Percentiles rank a stretch among this genome's conserved stretches.
phyloP scores from a whole-genome alignment of 1,140 invertebrate genomes.

The Helicoverpa armigera region DNA sequence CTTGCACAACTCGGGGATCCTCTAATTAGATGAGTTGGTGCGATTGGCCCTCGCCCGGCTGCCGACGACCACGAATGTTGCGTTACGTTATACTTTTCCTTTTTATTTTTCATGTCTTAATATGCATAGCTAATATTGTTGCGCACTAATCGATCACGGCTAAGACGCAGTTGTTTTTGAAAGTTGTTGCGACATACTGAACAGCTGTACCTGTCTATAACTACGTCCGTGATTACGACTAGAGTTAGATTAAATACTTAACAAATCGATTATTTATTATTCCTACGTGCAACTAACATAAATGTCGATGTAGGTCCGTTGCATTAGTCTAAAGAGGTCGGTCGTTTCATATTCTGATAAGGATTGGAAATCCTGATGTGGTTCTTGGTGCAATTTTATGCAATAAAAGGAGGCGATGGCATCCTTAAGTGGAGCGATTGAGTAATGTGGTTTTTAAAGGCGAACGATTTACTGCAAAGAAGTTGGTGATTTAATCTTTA shows the following conservation, averaged over 20 bases:
- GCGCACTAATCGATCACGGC: constrained; percentile 42
- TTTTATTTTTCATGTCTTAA: constrained; percentile 44
- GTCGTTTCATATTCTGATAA: constrained; percentile 26
- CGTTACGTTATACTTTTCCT: constrained; percentile 46
- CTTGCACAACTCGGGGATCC: constrained; percentile 60
- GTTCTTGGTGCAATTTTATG: constrained; percentile 25
- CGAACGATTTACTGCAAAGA: not conserved
- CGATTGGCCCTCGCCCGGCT: constrained; percentile 51
- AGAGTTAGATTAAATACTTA: constrained; percentile 26
- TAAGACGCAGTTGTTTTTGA: constrained; percentile 31
- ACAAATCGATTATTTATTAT: constrained; percentile 15
- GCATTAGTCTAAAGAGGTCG: constrained; percentile 29
- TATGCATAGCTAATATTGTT: constrained; percentile 23
- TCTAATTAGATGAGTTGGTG: constrained; percentile 63
- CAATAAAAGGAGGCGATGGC: constrained; percentile 16
- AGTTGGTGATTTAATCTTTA: too few relatives aligned
- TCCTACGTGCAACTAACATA: not conserved
- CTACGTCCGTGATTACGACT: not conserved
- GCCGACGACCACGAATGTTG: constrained; percentile 26
- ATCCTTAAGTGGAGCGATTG: constrained; percentile 20
- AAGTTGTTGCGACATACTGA: constrained; percentile 33
- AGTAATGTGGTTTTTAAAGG: constrained; percentile 38
- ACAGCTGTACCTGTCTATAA: not conserved
- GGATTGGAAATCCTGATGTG: constrained; percentile 24
- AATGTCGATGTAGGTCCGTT: not conserved